These are phyloP conservation scores for Psettodes erumei DNA, from an alignment of 2,113 vertebrate genomes.

Conservation along the genomic window DNA sequence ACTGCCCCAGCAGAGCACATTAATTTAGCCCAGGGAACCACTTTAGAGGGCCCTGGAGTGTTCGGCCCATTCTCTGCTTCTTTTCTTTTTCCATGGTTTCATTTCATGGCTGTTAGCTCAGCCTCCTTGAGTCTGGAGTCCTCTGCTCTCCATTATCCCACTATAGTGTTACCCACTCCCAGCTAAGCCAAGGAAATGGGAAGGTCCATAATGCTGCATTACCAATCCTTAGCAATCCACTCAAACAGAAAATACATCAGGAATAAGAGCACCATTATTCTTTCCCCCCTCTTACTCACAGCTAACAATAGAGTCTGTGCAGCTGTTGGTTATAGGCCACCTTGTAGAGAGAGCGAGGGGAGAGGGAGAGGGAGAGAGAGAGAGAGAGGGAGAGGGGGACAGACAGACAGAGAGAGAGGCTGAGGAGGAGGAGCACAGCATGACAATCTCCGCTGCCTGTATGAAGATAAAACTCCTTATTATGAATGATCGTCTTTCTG, in stretches of 20 bases:
- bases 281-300: conserved; percentile 52
- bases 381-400: not conserved
- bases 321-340: conserved; percentile 52
- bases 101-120: conserved; percentile 81
- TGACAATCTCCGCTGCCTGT: conserved; percentile 29
- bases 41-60: conserved; percentile 67
- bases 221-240: conserved; percentile 74
- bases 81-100: conserved; percentile 70
- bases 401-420: conserved; percentile 7
- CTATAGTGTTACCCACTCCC: conserved; percentile 54
- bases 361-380: not conserved
- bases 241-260: conserved; percentile 74
- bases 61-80: conserved; percentile 57
- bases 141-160: conserved; percentile 68
- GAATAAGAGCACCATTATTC: conserved; percentile 68
- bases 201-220: conserved; percentile 72
- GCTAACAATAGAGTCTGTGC: conserved; percentile 63
- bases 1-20: conserved; percentile 60
- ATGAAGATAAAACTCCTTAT: conserved; percentile 63
- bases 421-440: conserved; percentile 25
- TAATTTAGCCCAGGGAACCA: conserved; percentile 72
- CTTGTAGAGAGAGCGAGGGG: conserved; percentile 18
- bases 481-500: conserved; percentile 57
- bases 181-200: conserved; percentile 66
- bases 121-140: conserved; percentile 67